Evolutionary conservation across 2,797 vertebrate species (phyloP).

Genomic region (Muscicapa striata): DNA sequence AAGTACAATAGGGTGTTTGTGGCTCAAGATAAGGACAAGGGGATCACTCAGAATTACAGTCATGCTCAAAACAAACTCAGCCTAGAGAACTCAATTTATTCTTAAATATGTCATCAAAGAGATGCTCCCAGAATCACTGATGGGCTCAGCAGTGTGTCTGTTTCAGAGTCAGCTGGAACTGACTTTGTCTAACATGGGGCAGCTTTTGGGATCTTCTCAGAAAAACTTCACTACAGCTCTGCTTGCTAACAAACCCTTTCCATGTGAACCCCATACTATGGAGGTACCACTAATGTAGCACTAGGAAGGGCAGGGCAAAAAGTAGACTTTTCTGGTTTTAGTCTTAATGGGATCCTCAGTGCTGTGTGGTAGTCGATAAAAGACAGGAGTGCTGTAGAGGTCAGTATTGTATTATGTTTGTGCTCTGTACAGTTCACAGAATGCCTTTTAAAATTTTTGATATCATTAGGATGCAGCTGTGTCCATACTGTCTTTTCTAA

Average conservation of each 20-base stretch:
- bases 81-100: neutral
- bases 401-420: neutral
- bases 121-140: neutral
- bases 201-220: neutral
- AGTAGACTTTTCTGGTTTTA: neutral
- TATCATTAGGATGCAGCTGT: neutral
- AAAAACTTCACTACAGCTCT: neutral
- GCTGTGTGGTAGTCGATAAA: neutral
- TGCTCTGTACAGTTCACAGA: neutral
- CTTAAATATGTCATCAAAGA: neutral
- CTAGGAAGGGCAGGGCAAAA: neutral
- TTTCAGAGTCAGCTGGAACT: neutral
- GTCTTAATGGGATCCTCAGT: neutral
- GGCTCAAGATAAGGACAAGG: neutral
- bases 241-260: neutral
- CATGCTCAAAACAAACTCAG: neutral
- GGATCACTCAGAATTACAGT: neutral
- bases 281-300: neutral
- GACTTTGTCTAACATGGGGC: neutral
- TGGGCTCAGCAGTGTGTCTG: neutral
- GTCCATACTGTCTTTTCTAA: neutral
- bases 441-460: neutral
- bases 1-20: rapidly evolving
- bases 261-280: neutral
- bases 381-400: neutral